Conservation (phyloP, 2,888 invertebrate genomes). For the Synanthedon tipuliformis region DNA sequence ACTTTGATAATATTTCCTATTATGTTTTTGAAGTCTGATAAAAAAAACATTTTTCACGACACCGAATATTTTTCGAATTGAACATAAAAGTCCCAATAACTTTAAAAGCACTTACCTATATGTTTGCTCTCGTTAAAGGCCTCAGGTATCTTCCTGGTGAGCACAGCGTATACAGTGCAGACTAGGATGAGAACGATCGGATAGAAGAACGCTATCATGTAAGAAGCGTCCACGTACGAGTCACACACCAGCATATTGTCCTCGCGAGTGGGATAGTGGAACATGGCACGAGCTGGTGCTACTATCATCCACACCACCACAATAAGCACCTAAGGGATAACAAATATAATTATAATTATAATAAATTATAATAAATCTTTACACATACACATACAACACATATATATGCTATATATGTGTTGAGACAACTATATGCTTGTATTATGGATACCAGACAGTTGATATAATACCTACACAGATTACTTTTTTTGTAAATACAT, state of each 20-base stretch:
- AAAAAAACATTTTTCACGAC: too few species aligned
- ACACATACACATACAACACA: too few species aligned
- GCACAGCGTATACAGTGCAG: slow-evolving; percentile 95
- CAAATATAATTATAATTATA: not conserved
- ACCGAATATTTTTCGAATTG: too few species aligned
- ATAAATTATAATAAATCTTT: too few species aligned
- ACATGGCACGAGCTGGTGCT: slow-evolving; percentile 88
- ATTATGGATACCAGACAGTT: too few species aligned
- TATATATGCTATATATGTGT: too few species aligned
- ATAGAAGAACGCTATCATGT: slow-evolving; percentile 94
- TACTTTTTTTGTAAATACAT: not conserved
- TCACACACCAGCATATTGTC: slow-evolving; percentile 94
- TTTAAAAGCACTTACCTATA: slow-evolving; percentile 76
- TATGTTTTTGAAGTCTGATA: not conserved
- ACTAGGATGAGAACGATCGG: slow-evolving; percentile 90
- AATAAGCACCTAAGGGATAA: slow-evolving; percentile 76
- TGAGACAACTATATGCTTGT: too few species aligned
- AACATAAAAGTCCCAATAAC: too few species aligned
- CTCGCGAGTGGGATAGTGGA: slow-evolving; percentile 91
- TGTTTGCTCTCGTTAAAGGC: slow-evolving; percentile 99
- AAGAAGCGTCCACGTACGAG: slow-evolving; percentile 91
- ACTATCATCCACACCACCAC: slow-evolving; percentile 94
- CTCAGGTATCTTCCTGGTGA: slow-evolving; percentile 97
- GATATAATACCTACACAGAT: not conserved
- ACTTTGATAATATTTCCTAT: not conserved